A percentile compares a stretch with the other conserved stretches of the same genome.
phyloP scores from a whole-genome alignment of 2,113 vertebrate genomes.

The Trinectes maculatus region DNA sequence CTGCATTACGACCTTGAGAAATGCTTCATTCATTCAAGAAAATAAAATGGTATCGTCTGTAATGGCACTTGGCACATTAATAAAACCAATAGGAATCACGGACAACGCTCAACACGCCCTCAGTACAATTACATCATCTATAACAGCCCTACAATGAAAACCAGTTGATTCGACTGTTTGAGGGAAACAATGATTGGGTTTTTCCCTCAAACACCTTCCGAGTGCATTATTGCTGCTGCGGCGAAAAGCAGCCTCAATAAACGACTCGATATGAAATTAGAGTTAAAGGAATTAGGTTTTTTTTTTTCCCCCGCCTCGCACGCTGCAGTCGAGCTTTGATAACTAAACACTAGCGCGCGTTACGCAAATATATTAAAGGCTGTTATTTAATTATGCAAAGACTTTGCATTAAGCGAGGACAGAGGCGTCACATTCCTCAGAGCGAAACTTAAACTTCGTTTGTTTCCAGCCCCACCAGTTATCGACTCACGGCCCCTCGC shows the following conservation, averaged over 20 bases:
- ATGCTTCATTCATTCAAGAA: slow-evolving; percentile 17
- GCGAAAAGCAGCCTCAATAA: slow-evolving; percentile 44
- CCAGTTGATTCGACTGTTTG: slow-evolving; percentile 62
- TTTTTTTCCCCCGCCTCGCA: not conserved
- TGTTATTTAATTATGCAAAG: slow-evolving; percentile 23
- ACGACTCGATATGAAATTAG: slow-evolving; percentile 37
- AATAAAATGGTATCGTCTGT: slow-evolving; percentile 16
- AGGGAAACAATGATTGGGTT: slow-evolving; percentile 62
- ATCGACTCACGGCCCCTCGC: slow-evolving; percentile 48
- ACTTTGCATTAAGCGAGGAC: not conserved
- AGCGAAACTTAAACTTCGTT: slow-evolving; percentile 25
- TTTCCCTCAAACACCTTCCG: slow-evolving; percentile 55
- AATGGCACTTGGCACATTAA: slow-evolving; percentile 49
- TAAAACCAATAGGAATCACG: slow-evolving; percentile 50
- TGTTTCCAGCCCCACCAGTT: slow-evolving; percentile 44
- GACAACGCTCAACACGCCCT: slow-evolving; percentile 37
- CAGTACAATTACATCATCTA: slow-evolving; percentile 44
- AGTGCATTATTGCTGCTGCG: slow-evolving; percentile 54
- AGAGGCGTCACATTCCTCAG: slow-evolving; percentile 12
- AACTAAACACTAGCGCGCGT: not conserved
- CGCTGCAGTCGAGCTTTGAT: not conserved
- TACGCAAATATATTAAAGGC: slow-evolving; percentile 6
- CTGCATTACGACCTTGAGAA: slow-evolving; percentile 31
- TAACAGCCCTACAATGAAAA: slow-evolving; percentile 60
- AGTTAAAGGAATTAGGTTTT: not conserved